Percentiles rank a stretch among this genome's conserved stretches.
phyloP scores from a whole-genome alignment of 2,113 vertebrate species.

The Anguilla rostrata region DNA sequence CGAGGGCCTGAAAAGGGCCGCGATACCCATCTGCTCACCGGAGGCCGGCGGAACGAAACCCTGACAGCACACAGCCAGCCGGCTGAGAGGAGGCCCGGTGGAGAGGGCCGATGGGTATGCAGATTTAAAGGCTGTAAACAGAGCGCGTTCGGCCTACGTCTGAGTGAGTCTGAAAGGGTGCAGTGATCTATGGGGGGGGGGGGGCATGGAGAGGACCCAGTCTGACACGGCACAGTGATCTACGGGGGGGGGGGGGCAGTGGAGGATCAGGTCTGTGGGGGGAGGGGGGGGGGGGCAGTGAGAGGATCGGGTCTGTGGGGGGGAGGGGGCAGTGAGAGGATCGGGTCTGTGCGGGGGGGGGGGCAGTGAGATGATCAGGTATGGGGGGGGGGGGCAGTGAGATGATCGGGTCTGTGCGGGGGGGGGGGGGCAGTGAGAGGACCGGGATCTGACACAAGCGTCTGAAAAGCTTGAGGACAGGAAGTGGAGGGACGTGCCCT shows the following conservation, averaged over 20 bases:
- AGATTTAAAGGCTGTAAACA: background rate
- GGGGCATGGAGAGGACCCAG: background rate
- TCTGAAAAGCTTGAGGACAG: slow-evolving; percentile 13
- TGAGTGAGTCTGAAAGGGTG: background rate
- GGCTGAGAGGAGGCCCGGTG: background rate
- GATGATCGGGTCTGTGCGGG: background rate
- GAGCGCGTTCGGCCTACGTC: background rate
- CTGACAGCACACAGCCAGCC: background rate
- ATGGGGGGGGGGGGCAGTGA: slow-evolving; percentile 13
- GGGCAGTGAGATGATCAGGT: background rate
- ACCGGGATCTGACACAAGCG: background rate
- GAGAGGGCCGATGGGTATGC: background rate
- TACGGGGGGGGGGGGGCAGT: slow-evolving; percentile 20
- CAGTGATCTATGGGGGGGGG: background rate
- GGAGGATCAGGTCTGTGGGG: background rate
- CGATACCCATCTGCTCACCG: background rate
- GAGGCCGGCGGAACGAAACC: background rate
- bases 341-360: slow-evolving; percentile 13
- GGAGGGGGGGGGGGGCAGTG: slow-evolving; percentile 23
- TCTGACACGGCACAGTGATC: background rate
- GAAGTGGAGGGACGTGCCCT: background rate
- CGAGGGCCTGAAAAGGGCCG: background rate
- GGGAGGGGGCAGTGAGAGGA: slow-evolving; percentile 19
- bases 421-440: slow-evolving; percentile 22
- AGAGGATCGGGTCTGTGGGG: slow-evolving; percentile 1